These are phyloP conservation scores for Celastrina argiolus DNA, from an alignment of 2,888 invertebrate genomes.

Conservation along the genomic window DNA sequence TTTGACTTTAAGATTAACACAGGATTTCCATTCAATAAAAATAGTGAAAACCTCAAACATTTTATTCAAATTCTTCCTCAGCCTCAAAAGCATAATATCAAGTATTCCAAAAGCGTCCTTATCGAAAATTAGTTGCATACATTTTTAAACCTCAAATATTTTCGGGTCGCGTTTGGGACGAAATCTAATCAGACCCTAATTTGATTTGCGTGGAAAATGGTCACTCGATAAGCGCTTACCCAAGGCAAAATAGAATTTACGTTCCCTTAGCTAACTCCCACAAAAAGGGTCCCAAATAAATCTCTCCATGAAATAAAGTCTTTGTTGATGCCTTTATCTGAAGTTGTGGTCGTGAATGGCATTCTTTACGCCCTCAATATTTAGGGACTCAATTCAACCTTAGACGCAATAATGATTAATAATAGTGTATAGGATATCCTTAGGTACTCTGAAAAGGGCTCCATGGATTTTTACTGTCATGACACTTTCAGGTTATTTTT, in stretches of 20 bases:
- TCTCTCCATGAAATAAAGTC: constrained; percentile 66
- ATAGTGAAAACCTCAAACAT: not conserved
- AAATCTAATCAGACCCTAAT: constrained; percentile 60
- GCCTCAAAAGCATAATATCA: constrained; percentile 1
- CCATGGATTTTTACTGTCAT: not conserved
- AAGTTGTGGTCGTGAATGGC: constrained; percentile 47
- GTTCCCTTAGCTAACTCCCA: constrained; percentile 56
- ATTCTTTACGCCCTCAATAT: constrained; percentile 43
- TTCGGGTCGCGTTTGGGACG: constrained; percentile 21
- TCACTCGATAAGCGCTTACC: constrained; percentile 63
- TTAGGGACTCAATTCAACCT: constrained; percentile 24
- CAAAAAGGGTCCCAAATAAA: constrained; percentile 66
- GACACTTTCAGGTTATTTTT: not conserved
- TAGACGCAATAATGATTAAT: constrained; percentile 20
- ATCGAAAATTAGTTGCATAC: constrained; percentile 17
- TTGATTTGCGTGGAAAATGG: constrained; percentile 67
- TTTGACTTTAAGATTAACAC: no score
- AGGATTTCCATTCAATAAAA: no score
- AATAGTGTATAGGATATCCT: constrained; percentile 10
- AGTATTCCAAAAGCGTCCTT: constrained; percentile 6
- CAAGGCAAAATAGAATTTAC: constrained; percentile 65
- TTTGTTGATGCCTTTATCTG: constrained; percentile 64
- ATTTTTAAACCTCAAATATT: constrained; percentile 18
- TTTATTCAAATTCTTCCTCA: not conserved
- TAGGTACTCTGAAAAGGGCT: not conserved